A percentile compares a stretch with the other conserved stretches of the same genome.
These are phyloP conservation scores for Anarhynchus alexandrinus DNA, from an alignment of 2,113 vertebrate genomes.

Conservation along the genomic window DNA sequence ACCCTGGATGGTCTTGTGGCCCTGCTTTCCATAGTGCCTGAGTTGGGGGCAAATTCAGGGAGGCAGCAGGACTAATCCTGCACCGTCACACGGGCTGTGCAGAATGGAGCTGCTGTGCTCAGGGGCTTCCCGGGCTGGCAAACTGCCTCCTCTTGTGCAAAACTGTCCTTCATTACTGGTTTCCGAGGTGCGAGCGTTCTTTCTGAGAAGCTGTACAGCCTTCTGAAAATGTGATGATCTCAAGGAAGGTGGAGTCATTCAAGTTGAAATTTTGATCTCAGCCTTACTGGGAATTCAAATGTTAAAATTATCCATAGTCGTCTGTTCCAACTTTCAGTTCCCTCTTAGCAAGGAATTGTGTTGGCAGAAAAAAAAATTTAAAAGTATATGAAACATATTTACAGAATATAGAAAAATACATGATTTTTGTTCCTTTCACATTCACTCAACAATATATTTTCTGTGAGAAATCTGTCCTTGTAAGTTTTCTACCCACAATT, in stretches of 20 bases:
- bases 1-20: not conserved
- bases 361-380: not conserved
- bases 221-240: not conserved
- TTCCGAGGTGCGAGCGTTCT: not conserved
- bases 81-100: fast-evolving
- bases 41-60: fast-evolving
- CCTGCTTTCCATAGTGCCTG: not conserved
- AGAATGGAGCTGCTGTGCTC: not conserved
- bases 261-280: not conserved
- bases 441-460: not conserved
- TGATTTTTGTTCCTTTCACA: not conserved
- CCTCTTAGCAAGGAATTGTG: not conserved
- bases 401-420: not conserved
- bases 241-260: not conserved
- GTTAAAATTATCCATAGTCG: not conserved
- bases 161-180: not conserved
- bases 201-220: not conserved
- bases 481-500: not conserved
- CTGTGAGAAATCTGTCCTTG: not conserved
- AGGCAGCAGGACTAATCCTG: not conserved
- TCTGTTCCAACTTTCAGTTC: not conserved
- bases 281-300: not conserved
- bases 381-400: not conserved
- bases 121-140: not conserved
- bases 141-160: not conserved